Conservation (phyloP, 1,140 invertebrate species). For the Pseudomyrmex sp. region DNA sequence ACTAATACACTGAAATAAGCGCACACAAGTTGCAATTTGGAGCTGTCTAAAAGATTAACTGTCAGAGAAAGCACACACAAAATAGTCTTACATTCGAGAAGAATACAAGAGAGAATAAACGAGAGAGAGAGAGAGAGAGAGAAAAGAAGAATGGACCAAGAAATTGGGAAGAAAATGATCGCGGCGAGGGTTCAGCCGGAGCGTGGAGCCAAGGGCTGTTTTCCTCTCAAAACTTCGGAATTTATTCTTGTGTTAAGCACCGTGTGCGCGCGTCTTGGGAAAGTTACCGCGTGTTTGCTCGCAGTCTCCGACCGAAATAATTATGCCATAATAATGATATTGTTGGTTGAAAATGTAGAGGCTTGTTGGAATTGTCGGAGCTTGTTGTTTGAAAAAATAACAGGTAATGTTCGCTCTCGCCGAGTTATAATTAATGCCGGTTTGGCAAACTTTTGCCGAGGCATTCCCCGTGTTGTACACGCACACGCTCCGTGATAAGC, state of each 20-base stretch:
- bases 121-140: conserved; percentile 9
- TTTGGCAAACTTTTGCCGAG: conserved; percentile 8
- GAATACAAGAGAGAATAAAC: neutral
- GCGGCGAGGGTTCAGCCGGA: neutral
- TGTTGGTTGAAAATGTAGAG: conserved; percentile 35
- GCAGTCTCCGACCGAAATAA: conserved; percentile 59
- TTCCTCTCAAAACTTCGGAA: conserved; percentile 76
- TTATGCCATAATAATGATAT: conserved; percentile 60
- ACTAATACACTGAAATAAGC: neutral
- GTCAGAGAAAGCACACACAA: neutral
- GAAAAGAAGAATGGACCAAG: neutral
- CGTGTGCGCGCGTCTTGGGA: conserved; percentile 33
- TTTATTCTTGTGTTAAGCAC: conserved; percentile 71
- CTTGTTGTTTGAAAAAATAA: conserved; percentile 45
- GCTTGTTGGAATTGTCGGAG: neutral
- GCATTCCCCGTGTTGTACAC: neutral
- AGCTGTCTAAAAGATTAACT: neutral
- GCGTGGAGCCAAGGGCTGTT: conserved; percentile 15
- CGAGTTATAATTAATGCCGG: conserved; percentile 29
- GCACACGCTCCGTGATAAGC: neutral
- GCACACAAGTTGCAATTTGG: neutral
- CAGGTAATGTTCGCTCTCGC: conserved; percentile 8
- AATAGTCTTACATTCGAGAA: conserved; percentile 18
- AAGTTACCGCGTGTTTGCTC: conserved; percentile 68
- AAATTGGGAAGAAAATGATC: too few species aligned